These are phyloP conservation scores for Drosophila limbata DNA, from an alignment of 2,888 invertebrate species.

Conservation along the genomic window DNA sequence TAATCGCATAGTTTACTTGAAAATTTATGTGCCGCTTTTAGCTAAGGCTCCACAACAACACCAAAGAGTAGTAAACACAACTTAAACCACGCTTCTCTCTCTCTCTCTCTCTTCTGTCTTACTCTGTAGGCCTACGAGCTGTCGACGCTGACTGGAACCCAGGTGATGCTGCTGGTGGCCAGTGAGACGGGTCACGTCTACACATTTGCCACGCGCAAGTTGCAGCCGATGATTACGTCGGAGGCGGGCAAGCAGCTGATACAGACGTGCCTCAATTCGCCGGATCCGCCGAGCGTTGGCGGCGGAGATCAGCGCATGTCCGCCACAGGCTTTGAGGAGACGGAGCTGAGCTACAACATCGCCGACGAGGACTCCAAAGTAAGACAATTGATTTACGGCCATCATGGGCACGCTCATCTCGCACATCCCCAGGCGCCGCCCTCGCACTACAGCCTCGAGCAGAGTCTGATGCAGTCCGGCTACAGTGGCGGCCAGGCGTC, in stretches of 20 bases:
- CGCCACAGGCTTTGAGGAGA: constrained; percentile 99
- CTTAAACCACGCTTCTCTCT: constrained; percentile 19
- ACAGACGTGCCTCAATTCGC: constrained; percentile 99
- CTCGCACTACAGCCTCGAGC: constrained; percentile 89
- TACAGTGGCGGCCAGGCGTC: constrained; percentile 88
- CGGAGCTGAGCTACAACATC: constrained; percentile 98
- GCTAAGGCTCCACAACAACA: constrained; percentile 29
- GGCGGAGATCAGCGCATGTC: constrained; percentile 98
- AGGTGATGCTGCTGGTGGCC: constrained; percentile 99
- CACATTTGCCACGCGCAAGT: constrained; percentile 99
- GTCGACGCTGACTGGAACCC: constrained; percentile 99
- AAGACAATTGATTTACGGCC: constrained; percentile 96
- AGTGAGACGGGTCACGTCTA: constrained; percentile 99
- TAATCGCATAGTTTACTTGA: constrained; percentile 75
- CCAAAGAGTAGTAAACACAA: constrained; percentile 53
- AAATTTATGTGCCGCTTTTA: constrained; percentile 74
- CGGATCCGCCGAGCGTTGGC: constrained; percentile 92
- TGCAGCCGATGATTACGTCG: constrained; percentile 99
- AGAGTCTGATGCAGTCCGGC: constrained; percentile 90
- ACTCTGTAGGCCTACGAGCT: constrained; percentile 99
- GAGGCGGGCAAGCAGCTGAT: constrained; percentile 98
- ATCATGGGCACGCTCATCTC: constrained; percentile 89
- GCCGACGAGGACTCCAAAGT: constrained; percentile 98
- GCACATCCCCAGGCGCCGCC: constrained; percentile 88
- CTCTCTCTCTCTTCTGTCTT: not conserved